Evolutionary conservation across 2,888 invertebrate species (phyloP).

Genomic region (Cryptus viduatorius): DNA sequence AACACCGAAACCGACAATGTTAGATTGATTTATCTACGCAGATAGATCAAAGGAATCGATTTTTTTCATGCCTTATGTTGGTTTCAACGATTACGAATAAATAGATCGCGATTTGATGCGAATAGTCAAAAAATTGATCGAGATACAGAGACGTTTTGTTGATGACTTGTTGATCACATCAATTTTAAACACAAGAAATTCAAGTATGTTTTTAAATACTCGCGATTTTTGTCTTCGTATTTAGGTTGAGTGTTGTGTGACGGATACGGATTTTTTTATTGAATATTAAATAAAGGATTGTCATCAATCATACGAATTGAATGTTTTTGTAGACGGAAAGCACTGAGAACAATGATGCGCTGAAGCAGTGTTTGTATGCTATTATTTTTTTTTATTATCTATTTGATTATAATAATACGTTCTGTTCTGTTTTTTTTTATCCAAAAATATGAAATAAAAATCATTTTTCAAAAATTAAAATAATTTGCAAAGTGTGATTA

Average conservation of each 20-base stretch:
- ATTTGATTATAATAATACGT: too few species aligned
- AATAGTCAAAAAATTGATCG: background rate
- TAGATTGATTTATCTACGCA: background rate
- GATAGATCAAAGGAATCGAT: background rate
- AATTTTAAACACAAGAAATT: background rate
- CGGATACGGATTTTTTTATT: too few species aligned
- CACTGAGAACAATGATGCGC: background rate
- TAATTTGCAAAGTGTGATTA: too few species aligned
- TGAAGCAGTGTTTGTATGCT: too few species aligned
- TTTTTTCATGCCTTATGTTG: background rate
- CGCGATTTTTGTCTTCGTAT: background rate
- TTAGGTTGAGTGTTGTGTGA: too few species aligned
- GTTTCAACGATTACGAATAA: background rate
- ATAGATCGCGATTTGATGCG: background rate
- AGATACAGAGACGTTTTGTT: background rate
- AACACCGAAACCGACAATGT: background rate
- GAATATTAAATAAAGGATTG: too few species aligned
- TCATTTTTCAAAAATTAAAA: too few species aligned
- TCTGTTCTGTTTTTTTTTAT: too few species aligned
- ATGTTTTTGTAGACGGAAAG: slow-evolving; percentile 10
- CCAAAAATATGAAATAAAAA: too few species aligned
- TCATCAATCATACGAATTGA: background rate
- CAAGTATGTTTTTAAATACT: background rate
- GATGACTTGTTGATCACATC: background rate
- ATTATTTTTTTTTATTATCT: too few species aligned